phyloP scores from a whole-genome alignment of 2,113 vertebrate species.

The Catharus fuscescens region DNA sequence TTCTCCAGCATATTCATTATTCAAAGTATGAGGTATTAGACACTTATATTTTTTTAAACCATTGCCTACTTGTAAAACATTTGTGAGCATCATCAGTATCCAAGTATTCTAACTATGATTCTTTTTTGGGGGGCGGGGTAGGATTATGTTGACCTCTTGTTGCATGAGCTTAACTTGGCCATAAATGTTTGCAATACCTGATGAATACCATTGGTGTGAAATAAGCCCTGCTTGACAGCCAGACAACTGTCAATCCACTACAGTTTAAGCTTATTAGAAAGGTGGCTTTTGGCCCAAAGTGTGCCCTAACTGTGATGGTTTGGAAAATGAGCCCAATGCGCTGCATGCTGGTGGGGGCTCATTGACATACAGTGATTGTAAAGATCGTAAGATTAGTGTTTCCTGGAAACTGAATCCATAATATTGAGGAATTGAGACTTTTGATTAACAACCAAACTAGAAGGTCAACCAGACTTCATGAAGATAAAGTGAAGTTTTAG shows the following conservation, averaged over 20 bases:
- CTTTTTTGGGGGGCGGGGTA: neutral
- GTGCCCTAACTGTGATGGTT: neutral
- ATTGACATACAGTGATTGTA: neutral
- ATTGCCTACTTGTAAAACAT: neutral
- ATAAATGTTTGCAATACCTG: neutral
- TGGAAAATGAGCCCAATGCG: neutral
- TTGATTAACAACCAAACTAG: neutral
- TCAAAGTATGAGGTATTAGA: neutral
- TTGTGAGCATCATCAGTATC: neutral
- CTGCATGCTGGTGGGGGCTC: neutral
- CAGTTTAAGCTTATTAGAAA: neutral
- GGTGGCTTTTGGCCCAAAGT: neutral
- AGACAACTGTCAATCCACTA: neutral
- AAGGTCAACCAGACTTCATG: neutral
- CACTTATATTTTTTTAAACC: neutral
- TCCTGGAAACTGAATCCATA: neutral
- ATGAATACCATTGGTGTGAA: neutral
- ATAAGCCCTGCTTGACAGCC: neutral
- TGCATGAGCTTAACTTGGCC: neutral
- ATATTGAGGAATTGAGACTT: neutral
- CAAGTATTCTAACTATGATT: neutral
- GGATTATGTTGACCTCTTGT: neutral
- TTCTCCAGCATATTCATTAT: neutral
- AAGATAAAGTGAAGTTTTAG: neutral
- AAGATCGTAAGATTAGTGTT: neutral